These are phyloP conservation scores for Amazona vittata DNA, from an alignment of 2,113 vertebrate genomes.

Conservation along the genomic window DNA sequence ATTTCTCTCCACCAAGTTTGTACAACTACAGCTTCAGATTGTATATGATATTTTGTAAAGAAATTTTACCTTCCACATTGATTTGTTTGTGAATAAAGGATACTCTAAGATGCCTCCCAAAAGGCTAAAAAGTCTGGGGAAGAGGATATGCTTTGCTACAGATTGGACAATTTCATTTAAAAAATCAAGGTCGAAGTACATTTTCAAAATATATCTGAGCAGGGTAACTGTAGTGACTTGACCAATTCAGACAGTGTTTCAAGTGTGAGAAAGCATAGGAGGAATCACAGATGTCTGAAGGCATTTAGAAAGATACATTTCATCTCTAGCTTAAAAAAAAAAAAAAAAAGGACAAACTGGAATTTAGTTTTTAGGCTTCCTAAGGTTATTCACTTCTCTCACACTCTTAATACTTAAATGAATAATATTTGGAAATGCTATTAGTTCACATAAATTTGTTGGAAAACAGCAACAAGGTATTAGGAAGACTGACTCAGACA, in stretches of 20 bases:
- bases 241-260: neutral
- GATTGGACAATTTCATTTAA: neutral
- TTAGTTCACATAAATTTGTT: neutral
- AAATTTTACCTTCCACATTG: neutral
- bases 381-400: neutral
- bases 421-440: neutral
- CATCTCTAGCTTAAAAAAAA: neutral
- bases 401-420: neutral
- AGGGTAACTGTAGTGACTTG: neutral
- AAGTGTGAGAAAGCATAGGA: neutral
- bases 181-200: neutral
- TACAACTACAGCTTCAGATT: neutral
- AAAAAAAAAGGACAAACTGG: neutral
- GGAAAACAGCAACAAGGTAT: neutral
- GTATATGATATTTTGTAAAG: neutral
- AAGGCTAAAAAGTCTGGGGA: neutral
- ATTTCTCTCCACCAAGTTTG: neutral
- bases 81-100: neutral
- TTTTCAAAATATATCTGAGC: neutral
- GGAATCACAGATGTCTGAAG: neutral
- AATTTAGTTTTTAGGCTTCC: neutral
- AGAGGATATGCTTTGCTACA: neutral
- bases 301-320: neutral
- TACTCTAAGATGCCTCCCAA: neutral
- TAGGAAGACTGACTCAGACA: too few species aligned